Base-by-base conservation (phyloP, 2,888 invertebrate species). In the Microdon myrmicae region DNA sequence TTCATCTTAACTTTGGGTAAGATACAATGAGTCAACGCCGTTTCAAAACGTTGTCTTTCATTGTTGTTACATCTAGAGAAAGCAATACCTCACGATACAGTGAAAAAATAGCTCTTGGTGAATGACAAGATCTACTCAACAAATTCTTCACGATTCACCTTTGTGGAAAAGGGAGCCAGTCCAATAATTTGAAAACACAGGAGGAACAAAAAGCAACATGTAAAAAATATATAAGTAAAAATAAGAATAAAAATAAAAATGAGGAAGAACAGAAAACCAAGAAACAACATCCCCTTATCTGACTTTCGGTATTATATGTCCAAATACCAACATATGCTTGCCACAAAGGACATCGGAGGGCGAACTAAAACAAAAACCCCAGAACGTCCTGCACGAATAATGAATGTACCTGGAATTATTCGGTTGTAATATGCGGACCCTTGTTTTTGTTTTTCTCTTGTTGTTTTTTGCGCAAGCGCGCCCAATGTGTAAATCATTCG, bases 401-500 rank as follows among this genome's bases (percentile, higher is more conserved):
- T 58, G 64, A 64, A 58, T 64, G 64, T 64, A 26, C 47, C 47
- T 47, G 51, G 45, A 64, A 64, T 64, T 58, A 64, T 64, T 64
- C 56, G 47, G 64, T 64, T 64, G 64, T 64, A 64, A 58, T 64
- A 64, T 64, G 64, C 58, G 47, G 47, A 64, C 38, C 55, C 60
- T 60, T 60, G 55, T 55, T 38, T 8, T 43, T 41, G 39, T 45
- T 35, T 35, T 35, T 14, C 17, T 29, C 17, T 1, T 38, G 6
- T 49, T 41, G 12, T 14, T 41, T 59, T 47, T 35, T 48, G 51
- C 58, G 51, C 49, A 41, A 64, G 51, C 45, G 56, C 61, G 58
- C 58, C 58, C 58, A 37, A 64, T 64, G 64, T 64, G 64, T 64
- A 64, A 64, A 64, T 64, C 64, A 64, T 64, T 64, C 47, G 9